Evolutionary conservation across 1,140 invertebrate species (phyloP).

Genomic region (Anastrepha obliqua): DNA sequence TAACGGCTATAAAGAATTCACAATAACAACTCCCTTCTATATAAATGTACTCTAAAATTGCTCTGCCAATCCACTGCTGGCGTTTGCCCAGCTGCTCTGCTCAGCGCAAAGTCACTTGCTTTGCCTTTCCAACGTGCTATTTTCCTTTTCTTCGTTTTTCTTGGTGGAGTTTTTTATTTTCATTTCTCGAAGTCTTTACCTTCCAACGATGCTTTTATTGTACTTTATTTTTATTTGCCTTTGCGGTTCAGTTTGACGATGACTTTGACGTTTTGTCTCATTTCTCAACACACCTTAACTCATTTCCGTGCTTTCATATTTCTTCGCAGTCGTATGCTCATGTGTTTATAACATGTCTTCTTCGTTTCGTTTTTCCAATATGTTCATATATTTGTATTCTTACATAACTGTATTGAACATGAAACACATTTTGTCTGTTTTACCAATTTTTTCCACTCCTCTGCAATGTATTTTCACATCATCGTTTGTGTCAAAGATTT

Average conservation of each 20-base stretch:
- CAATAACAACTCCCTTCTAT: constrained; percentile 2
- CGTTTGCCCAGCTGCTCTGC: constrained; percentile 4
- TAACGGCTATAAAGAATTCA: constrained; percentile 9
- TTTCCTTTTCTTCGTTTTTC: constrained; percentile 24
- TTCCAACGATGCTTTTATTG: background rate
- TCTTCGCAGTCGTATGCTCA: background rate
- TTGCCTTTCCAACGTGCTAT: background rate
- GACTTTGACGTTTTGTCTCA: constrained; percentile 34
- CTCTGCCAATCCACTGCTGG: background rate
- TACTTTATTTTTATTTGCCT: background rate
- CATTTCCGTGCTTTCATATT: constrained; percentile 1
- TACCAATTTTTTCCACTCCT: background rate
- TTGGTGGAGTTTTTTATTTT: background rate
- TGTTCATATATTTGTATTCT: background rate
- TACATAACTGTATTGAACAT: background rate
- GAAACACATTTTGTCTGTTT: background rate
- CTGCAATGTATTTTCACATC: background rate
- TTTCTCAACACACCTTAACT: constrained; percentile 27
- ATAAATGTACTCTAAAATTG: background rate
- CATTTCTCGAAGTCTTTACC: background rate
- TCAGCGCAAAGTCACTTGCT: background rate
- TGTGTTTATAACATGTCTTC: background rate
- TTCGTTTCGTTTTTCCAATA: background rate
- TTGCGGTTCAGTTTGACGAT: background rate
- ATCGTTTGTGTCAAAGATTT: background rate